phyloP scores from a whole-genome alignment of 1,140 invertebrate genomes.

The Hypsibius dujardini region DNA sequence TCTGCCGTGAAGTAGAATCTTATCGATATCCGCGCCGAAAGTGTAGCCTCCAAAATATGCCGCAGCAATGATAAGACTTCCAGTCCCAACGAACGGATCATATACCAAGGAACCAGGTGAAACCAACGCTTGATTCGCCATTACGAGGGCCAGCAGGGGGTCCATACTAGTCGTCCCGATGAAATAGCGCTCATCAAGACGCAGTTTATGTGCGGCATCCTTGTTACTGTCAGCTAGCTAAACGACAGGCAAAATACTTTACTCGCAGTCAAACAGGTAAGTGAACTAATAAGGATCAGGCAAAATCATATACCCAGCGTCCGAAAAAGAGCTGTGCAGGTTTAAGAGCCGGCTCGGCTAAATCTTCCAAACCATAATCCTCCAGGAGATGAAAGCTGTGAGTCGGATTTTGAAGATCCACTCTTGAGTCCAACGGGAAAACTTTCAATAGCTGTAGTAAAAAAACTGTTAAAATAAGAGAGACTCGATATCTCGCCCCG shows the following conservation, averaged over 20 bases:
- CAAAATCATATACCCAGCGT: slow-evolving; percentile 46
- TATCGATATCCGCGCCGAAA: slow-evolving; percentile 80
- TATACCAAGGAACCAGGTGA: slow-evolving; percentile 52
- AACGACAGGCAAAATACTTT: neutral
- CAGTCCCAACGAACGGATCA: slow-evolving; percentile 88
- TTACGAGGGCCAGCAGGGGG: slow-evolving; percentile 67
- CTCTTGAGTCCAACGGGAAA: slow-evolving; percentile 55
- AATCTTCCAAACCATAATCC: slow-evolving; percentile 62
- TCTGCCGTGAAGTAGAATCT: slow-evolving; percentile 68
- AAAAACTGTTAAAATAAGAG: slow-evolving; percentile 21
- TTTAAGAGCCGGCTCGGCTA: slow-evolving; percentile 44
- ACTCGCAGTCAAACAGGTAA: slow-evolving; percentile 17
- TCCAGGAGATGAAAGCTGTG: slow-evolving; percentile 59
- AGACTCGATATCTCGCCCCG: slow-evolving; percentile 18
- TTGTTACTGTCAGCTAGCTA: slow-evolving; percentile 59
- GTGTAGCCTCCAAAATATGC: slow-evolving; percentile 77
- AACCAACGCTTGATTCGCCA: slow-evolving; percentile 78
- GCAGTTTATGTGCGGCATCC: slow-evolving; percentile 54
- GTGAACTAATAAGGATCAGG: slow-evolving; percentile 19
- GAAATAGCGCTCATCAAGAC: slow-evolving; percentile 71
- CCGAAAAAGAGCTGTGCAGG: slow-evolving; percentile 66
- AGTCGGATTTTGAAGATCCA: slow-evolving; percentile 65
- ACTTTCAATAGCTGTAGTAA: slow-evolving; percentile 52
- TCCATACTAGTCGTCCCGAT: slow-evolving; percentile 97
- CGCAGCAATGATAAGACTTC: slow-evolving; percentile 68